Base-by-base conservation (phyloP, 1,140 invertebrate genomes). In the Brachionus paranguensis region DNA sequence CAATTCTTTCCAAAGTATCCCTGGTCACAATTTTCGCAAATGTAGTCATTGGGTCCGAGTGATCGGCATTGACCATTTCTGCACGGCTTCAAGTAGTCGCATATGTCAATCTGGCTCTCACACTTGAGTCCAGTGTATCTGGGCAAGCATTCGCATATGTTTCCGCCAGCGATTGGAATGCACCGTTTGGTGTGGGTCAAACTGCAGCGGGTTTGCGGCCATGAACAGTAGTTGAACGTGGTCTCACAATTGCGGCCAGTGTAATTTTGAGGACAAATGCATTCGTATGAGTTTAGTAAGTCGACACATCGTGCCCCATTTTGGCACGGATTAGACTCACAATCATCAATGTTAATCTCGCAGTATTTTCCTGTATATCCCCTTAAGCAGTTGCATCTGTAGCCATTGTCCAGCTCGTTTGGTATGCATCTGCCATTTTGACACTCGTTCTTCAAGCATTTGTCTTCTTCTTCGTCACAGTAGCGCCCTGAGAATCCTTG, bases 401-500 rank as follows among this genome's bases (percentile, higher is more conserved):
- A 86, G 29, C n/a, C 27, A 68, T 76, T 76, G 86, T 97, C 95
- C 1, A 94, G 94, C 87, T 98, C 96, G 0, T 86, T 87, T 12
- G 83, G 47, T 47, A 96, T 92, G 87, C 96, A 98, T 1, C 92
- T 94, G 2, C 96, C 96, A 2, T 94, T 94, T 87, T 97, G 95
- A 92, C 97, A 97, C 0, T 95, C 95, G 33, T 89, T 87, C 1
- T 93, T 92, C 20, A 92, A 93, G 92, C 91, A 84, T 27, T 64
- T 68, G 27, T 81, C 78, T 47, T 20, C 33, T 45, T 60, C 64
- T 17, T 93, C 92, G 20, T 43, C 88, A 97, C 99, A 84, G 94
- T 93, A 84, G 0, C 95, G 97, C 20, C 93, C 94, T 89, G 99
- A 98, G 85, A 93, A 91, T 87, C 98, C 99, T 0, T 96, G 94